Base-by-base conservation (phyloP, 2,113 vertebrate genomes). In the Hirundichthys speculiger region DNA sequence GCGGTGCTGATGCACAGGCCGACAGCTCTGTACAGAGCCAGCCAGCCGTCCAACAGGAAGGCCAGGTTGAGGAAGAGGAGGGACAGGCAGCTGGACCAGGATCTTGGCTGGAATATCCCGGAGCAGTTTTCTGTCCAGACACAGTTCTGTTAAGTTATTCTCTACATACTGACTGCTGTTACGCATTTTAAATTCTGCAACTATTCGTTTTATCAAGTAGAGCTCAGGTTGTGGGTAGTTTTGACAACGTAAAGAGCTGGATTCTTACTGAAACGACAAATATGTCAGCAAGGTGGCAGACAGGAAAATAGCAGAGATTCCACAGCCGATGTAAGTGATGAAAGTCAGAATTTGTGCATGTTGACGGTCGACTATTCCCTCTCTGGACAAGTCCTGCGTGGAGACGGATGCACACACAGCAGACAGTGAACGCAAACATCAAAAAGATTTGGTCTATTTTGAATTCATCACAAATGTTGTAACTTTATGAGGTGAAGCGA, bases 101-200 rank as follows among this genome's bases (percentile, higher is more conserved):
- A 99, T 98, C 94, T 98, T 99, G 51, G 97, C 95, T 1, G 97
- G 97, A 53, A 96, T 96, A 77, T 99, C 97, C 45, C 93, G 94
- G 14, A 95, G 92, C 47, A 99, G 90, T 90, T 98, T 99, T 52
- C 97, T 99, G 70, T 57, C 84, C 62, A 65, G 19, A 18, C 65
- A 70, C 14, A 56, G 2, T 43, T n/a, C n/a, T n/a, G n/a, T n/a
- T n/a, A n/a, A n/a, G n/a, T n/a, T n/a, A n/a, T n/a, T n/a, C n/a
- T n/a, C n/a, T n/a, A n/a, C n/a, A n/a, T n/a, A n/a, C n/a, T n/a
- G n/a, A n/a, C n/a, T n/a, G n/a, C n/a, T n/a, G n/a, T n/a, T n/a
- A n/a, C n/a, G n/a, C n/a, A n/a, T n/a, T 34, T 34, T 34, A 34
- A 34, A 34, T 9, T 34, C 6, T 34, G 7, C 7, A 7, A 34